Conservation (phyloP, 1,140 invertebrate genomes). For the Nasonia giraulti region DNA sequence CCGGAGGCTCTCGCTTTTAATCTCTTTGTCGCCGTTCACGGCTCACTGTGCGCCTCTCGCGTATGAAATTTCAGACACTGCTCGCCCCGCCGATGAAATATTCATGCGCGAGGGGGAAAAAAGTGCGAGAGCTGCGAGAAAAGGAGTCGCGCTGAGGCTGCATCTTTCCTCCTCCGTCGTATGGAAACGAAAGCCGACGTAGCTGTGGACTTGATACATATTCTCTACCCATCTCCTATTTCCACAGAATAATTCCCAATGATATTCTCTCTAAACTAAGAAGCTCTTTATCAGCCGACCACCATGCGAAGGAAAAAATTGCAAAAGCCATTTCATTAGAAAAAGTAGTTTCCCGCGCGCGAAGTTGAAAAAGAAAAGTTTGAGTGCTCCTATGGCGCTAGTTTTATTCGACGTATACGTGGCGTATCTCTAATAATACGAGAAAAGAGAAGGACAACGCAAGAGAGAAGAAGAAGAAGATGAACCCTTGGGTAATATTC, state of each 20-base stretch:
- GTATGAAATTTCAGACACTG: neutral
- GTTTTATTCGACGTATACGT: neutral
- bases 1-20: constrained; percentile 11
- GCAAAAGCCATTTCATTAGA: constrained; percentile 18
- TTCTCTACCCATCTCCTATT: too few relatives aligned
- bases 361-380: neutral
- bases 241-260: too few relatives aligned
- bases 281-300: neutral
- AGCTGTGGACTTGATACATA: neutral
- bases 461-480: neutral
- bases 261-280: too few relatives aligned
- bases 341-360: neutral
- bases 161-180: neutral
- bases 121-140: neutral
- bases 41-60: neutral
- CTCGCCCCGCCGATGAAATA: constrained; percentile 18
- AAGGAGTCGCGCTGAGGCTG: neutral
- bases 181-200: neutral
- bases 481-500: neutral
- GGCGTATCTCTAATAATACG: neutral
- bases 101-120: constrained; percentile 4
- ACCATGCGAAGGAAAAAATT: neutral
- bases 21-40: constrained; percentile 6
- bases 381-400: neutral
- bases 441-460: neutral